A percentile compares a stretch with the other conserved stretches of the same genome.
phyloP scores from a whole-genome alignment of 2,113 vertebrate genomes.

The Pituophis catenifer region DNA sequence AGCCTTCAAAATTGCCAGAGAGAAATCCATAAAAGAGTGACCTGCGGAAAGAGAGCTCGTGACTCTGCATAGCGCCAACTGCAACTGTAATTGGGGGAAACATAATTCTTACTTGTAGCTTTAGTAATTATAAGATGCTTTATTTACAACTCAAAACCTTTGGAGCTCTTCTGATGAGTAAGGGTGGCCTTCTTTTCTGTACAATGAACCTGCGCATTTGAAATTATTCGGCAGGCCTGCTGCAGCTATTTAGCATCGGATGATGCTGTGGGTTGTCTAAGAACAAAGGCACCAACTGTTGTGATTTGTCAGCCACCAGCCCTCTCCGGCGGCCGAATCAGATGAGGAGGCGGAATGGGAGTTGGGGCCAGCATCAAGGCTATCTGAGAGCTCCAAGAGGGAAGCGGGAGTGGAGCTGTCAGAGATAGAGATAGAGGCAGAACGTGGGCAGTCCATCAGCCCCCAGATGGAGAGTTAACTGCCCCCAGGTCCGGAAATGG shows the following conservation, averaged over 20 bases:
- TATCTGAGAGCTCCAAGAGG: no score
- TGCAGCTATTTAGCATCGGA: not conserved
- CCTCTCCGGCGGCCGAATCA: no score
- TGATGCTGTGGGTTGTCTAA: not conserved
- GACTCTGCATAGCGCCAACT: slow-evolving; percentile 6
- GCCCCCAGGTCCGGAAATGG: no score
- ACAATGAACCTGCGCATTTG: not conserved
- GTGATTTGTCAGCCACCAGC: no score
- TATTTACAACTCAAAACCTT: slow-evolving; percentile 16
- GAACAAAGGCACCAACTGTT: not conserved
- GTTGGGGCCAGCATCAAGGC: no score
- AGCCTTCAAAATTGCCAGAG: slow-evolving; percentile 32
- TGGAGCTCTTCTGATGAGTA: slow-evolving; percentile 3
- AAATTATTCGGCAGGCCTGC: slow-evolving; percentile 7
- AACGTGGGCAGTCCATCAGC: no score
- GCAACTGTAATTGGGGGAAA: slow-evolving; percentile 3
- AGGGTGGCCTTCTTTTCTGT: not conserved
- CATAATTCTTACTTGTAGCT: slow-evolving; percentile 33
- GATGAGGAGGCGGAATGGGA: no score
- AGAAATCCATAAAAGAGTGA: not conserved
- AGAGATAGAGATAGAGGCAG: no score
- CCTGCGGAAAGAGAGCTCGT: not conserved
- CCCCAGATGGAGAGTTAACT: no score
- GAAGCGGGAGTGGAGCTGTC: no score
- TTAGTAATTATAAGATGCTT: slow-evolving; percentile 25